phyloP scores from a whole-genome alignment of 2,797 vertebrate genomes.

The Bucorvus abyssinicus region DNA sequence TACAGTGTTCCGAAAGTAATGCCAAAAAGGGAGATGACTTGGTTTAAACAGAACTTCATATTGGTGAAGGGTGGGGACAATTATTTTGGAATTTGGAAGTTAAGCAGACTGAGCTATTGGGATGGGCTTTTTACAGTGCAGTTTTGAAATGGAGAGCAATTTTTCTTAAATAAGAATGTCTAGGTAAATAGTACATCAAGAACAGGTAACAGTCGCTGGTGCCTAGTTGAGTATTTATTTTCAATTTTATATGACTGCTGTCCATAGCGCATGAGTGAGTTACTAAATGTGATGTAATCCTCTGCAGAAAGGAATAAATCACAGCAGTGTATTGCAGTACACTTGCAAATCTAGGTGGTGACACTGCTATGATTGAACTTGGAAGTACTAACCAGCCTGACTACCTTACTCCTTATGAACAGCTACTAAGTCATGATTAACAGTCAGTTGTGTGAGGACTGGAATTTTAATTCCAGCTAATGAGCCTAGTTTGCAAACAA shows the following conservation, averaged over 20 bases:
- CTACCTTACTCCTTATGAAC: not conserved
- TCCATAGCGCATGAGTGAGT: not conserved
- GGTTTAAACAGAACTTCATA: not conserved
- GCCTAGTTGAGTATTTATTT: not conserved
- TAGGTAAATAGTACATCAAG: not conserved
- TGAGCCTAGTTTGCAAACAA: not conserved
- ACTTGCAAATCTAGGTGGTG: not conserved
- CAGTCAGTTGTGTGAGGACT: not conserved
- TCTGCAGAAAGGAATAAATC: not conserved
- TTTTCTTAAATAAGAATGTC: not conserved
- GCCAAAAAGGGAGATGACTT: not conserved
- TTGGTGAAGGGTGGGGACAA: not conserved
- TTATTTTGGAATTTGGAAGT: not conserved
- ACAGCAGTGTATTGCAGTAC: not conserved
- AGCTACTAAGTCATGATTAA: not conserved
- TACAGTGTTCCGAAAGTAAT: not conserved
- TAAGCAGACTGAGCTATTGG: not conserved
- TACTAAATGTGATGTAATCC: not conserved
- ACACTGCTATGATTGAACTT: not conserved
- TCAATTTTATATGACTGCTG: not conserved
- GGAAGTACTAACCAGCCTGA: not conserved
- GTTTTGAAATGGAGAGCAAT: not conserved
- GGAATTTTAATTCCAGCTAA: not conserved
- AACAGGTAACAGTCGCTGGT: not conserved
- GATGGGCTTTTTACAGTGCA: not conserved